Conservation (phyloP, 1,140 invertebrate genomes). For the Platyura marginata region DNA sequence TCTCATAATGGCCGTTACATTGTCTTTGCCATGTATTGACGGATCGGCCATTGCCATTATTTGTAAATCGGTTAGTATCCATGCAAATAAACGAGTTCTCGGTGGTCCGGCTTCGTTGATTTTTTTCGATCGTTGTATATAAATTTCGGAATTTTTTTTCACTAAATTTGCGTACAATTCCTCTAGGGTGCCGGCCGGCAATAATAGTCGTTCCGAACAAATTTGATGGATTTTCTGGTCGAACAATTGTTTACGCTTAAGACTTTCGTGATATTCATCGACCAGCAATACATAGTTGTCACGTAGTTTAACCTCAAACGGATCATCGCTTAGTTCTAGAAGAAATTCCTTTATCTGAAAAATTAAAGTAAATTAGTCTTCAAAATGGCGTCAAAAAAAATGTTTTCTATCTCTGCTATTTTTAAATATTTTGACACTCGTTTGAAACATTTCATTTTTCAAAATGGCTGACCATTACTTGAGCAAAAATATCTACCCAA, state of each 20-base stretch:
- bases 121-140: constrained; percentile 76
- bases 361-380: too few species aligned
- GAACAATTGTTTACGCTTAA: constrained; percentile 78
- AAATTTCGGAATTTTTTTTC: constrained; percentile 86
- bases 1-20: constrained; percentile 49
- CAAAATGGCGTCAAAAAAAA: too few species aligned
- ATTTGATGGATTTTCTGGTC: constrained; percentile 56
- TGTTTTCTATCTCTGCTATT: too few species aligned
- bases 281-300: constrained; percentile 92
- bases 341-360: constrained; percentile 57
- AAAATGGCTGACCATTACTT: too few species aligned
- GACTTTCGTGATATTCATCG: constrained; percentile 90
- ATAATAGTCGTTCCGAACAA: constrained; percentile 57
- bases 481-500: too few species aligned
- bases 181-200: constrained; percentile 74
- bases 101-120: constrained; percentile 51
- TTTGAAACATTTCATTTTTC: too few species aligned
- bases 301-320: constrained; percentile 89
- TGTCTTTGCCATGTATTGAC: constrained; percentile 64
- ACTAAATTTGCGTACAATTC: constrained; percentile 71
- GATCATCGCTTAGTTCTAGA: constrained; percentile 91
- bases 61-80: constrained; percentile 59
- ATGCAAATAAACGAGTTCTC: constrained; percentile 60
- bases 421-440: too few species aligned
- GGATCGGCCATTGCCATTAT: constrained; percentile 75